Percentiles rank a stretch among this genome's conserved stretches.
phyloP scores from a whole-genome alignment of 2,113 vertebrate species.

The Acanthochromis polyacanthus region DNA sequence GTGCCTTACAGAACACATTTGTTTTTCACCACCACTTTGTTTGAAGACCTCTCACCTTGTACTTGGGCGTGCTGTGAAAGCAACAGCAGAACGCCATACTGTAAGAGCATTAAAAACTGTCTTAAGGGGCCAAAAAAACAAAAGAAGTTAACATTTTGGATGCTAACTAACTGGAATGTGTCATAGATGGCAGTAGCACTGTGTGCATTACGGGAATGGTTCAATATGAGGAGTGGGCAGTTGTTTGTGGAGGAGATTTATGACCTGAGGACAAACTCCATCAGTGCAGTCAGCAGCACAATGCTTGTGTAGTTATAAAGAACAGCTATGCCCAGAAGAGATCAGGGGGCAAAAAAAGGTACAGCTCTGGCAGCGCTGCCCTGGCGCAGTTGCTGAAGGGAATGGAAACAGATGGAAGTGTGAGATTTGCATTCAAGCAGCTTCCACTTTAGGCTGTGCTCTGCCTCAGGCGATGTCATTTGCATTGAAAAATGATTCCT shows the following conservation, averaged over 20 bases:
- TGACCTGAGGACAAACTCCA: conserved; percentile 53
- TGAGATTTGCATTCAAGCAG: conserved; percentile 72
- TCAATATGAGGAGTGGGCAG: conserved; percentile 17
- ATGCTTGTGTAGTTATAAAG: conserved; percentile 42
- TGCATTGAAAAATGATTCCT: conserved; percentile 75
- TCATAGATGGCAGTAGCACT: background rate
- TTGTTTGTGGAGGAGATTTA: conserved; percentile 56
- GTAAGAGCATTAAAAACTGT: conserved; percentile 17
- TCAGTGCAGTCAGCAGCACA: conserved; percentile 64
- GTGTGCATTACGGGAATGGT: conserved; percentile 18
- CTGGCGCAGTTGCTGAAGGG: conserved; percentile 47
- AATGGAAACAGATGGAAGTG: conserved; percentile 63
- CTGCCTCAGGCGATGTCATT: conserved; percentile 68
- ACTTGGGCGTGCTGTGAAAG: conserved; percentile 26
- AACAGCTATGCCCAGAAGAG: conserved; percentile 34
- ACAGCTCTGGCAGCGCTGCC: conserved; percentile 31
- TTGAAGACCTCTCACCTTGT: conserved; percentile 34
- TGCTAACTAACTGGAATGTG: conserved; percentile 29
- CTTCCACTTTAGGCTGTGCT: conserved; percentile 51
- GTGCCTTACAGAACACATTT: conserved; percentile 28
- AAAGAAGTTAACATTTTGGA: background rate
- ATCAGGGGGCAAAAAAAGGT: conserved; percentile 59
- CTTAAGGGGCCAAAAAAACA: conserved; percentile 8
- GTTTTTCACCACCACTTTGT: conserved; percentile 44
- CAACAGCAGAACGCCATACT: conserved; percentile 23